These are phyloP conservation scores for Ranitomeya variabilis DNA, from an alignment of 2,113 vertebrate genomes.

Conservation along the genomic window DNA sequence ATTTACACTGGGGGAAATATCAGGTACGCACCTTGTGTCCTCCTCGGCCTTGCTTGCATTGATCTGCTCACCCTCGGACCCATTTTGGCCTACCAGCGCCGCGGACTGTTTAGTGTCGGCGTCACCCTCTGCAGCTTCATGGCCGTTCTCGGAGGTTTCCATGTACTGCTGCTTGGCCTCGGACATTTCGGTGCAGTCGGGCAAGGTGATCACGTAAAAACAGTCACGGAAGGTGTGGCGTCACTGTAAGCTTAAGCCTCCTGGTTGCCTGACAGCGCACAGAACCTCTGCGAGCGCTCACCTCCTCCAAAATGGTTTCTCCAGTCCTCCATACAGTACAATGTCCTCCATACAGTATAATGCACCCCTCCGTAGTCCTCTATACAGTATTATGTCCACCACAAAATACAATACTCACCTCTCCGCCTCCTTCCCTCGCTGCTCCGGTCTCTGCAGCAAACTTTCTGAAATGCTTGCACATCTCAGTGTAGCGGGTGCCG, in stretches of 20 bases:
- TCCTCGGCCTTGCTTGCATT: constrained; percentile 93
- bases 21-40: constrained; percentile 79
- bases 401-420: no score
- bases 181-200: constrained; percentile 56
- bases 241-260: neutral
- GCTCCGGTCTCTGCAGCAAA: no score
- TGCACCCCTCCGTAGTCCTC: no score
- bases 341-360: no score
- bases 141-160: constrained; percentile 67
- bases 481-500: no score
- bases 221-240: neutral
- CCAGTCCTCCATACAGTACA: constrained; percentile 3
- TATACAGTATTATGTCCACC: no score
- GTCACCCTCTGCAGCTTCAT: constrained; percentile 59
- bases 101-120: constrained; percentile 54
- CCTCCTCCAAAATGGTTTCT: constrained; percentile 56
- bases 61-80: constrained; percentile 84
- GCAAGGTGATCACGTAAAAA: neutral
- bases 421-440: no score
- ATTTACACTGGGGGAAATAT: constrained; percentile 43
- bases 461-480: no score
- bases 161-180: constrained; percentile 64
- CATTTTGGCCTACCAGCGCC: constrained; percentile 71
- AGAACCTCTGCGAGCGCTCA: neutral
- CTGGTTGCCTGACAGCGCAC: neutral